Evolutionary conservation across 2,888 invertebrate genomes (phyloP).

Genomic region (Drosophila hamatofila): DNA sequence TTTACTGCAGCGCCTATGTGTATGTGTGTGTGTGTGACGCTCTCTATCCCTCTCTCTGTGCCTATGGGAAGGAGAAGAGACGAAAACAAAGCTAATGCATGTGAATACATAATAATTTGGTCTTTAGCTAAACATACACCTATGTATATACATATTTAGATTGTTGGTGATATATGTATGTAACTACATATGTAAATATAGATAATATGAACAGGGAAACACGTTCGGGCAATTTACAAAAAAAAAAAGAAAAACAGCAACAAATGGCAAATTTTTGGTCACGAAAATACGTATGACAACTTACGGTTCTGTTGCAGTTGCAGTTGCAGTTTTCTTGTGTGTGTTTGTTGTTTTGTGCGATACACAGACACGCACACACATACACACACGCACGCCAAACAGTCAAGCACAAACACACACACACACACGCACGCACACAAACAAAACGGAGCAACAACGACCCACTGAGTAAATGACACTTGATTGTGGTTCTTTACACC

Average conservation of each 20-base stretch:
- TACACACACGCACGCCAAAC: constrained; percentile 21
- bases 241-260: constrained; percentile 8
- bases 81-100: constrained; percentile 27
- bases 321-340: constrained; percentile 42
- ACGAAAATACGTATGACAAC: constrained; percentile 25
- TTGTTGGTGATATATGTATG: constrained; percentile 12
- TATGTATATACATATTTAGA: constrained; percentile 1
- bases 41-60: background rate
- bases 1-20: constrained; percentile 6
- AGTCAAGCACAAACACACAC: constrained; percentile 15
- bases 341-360: constrained; percentile 49
- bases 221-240: background rate
- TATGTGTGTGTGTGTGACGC: background rate
- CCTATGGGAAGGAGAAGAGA: constrained; percentile 5
- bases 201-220: constrained; percentile 9
- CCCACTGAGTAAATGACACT: constrained; percentile 36
- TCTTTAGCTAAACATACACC: constrained; percentile 1
- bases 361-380: constrained; percentile 18
- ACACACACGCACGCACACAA: constrained; percentile 23
- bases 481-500: constrained; percentile 39
- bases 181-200: constrained; percentile 9
- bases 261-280: constrained; percentile 16
- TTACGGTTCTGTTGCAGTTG: constrained; percentile 55
- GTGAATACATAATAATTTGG: constrained; percentile 17
- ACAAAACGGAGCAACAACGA: constrained; percentile 32